Percentiles rank a stretch among this genome's conserved stretches.
phyloP scores from a whole-genome alignment of 2,888 invertebrate genomes.

The Itoplectis maculator region DNA sequence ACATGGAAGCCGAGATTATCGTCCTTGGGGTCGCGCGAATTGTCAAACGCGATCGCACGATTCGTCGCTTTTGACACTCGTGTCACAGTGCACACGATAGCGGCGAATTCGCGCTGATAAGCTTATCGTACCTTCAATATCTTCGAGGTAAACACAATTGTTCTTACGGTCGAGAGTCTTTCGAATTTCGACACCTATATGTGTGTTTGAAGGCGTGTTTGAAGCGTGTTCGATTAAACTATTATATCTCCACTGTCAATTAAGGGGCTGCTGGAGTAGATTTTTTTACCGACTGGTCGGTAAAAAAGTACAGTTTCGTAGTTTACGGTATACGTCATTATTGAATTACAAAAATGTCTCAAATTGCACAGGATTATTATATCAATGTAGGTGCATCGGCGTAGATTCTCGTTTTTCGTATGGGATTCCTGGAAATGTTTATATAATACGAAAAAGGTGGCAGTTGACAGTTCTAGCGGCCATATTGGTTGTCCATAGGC shows the following conservation, averaged over 20 bases:
- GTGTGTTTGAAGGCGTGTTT: neutral
- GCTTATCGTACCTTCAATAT: conserved; percentile 13
- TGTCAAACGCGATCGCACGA: conserved; percentile 7
- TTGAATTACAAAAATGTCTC: no score
- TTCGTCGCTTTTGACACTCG: neutral
- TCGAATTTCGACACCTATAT: conserved; percentile 7
- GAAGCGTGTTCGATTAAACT: neutral
- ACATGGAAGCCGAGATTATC: neutral
- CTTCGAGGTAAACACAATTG: conserved; percentile 10
- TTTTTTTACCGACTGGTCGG: no score
- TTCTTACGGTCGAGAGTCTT: neutral
- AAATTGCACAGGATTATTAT: no score
- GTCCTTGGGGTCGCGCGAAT: neutral
- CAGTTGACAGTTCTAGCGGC: no score
- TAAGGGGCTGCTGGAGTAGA: no score
- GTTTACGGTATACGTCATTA: no score
- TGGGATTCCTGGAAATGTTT: no score
- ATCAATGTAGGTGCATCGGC: no score
- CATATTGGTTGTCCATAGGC: no score
- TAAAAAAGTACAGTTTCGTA: no score
- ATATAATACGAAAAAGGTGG: no score
- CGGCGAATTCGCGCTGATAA: neutral
- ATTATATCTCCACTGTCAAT: neutral
- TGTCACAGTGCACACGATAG: conserved; percentile 14
- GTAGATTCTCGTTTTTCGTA: no score